A percentile compares a stretch with the other conserved stretches of the same genome.
These are phyloP conservation scores for Tympanoctomys barrerae DNA, from an alignment of 2,797 vertebrate species.

Conservation along the genomic window DNA sequence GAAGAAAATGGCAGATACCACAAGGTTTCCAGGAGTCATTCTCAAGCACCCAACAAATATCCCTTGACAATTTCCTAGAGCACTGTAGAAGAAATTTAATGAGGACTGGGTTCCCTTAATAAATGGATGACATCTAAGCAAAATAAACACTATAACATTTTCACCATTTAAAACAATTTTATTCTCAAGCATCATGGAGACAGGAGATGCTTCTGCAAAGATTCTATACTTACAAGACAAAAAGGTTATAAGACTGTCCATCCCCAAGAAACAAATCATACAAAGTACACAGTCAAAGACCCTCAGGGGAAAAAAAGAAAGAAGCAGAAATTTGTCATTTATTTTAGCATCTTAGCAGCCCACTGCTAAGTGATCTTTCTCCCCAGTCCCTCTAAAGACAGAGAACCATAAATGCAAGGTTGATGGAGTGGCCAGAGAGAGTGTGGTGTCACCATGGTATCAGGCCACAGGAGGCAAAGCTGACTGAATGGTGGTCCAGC, in stretches of 20 bases:
- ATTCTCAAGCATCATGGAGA: neutral
- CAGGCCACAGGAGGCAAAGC: constrained; percentile 79
- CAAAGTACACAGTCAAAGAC: constrained; percentile 60
- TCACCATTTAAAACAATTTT: constrained; percentile 29
- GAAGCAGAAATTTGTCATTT: constrained; percentile 47
- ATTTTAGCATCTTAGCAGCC: constrained; percentile 75
- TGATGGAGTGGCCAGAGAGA: constrained; percentile 69
- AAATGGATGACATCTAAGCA: neutral
- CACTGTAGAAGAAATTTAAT: neutral
- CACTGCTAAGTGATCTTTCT: constrained; percentile 77
- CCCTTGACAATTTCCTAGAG: neutral
- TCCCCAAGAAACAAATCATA: constrained; percentile 67
- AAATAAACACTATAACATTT: constrained; percentile 40
- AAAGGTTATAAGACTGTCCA: constrained; percentile 52
- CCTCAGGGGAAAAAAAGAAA: constrained; percentile 38
- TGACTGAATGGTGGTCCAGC: constrained; percentile 75
- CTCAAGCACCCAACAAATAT: neutral
- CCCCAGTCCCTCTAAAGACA: constrained; percentile 64
- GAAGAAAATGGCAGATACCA: neutral
- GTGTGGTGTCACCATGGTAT: constrained; percentile 83
- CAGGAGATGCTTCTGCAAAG: constrained; percentile 51
- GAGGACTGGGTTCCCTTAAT: neutral
- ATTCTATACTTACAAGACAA: constrained; percentile 26
- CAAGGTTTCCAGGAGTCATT: neutral
- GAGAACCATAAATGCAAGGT: constrained; percentile 61